These are phyloP conservation scores for Ovis canadensis DNA, from an alignment of 2,113 vertebrate genomes.

Conservation along the genomic window DNA sequence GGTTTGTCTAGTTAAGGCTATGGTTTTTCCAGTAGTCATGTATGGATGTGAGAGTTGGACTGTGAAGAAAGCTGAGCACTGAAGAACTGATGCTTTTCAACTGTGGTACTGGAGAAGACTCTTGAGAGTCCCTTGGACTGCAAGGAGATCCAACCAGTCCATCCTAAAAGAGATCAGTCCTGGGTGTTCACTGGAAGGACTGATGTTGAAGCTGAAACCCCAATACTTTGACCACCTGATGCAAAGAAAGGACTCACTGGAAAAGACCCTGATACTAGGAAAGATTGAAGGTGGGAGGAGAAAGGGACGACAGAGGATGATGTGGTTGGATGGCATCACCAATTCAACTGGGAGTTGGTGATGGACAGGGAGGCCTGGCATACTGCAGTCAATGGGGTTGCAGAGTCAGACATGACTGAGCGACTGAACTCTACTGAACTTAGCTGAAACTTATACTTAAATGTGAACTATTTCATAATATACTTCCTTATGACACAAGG, in stretches of 20 bases:
- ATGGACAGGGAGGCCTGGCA: neutral
- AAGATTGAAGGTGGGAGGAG: neutral
- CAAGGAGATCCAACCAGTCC: neutral
- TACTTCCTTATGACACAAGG: neutral
- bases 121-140: neutral
- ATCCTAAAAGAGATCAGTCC: neutral
- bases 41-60: neutral
- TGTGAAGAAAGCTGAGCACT: neutral
- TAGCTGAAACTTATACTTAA: neutral
- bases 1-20: neutral
- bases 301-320: neutral
- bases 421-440: neutral
- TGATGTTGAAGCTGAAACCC: neutral
- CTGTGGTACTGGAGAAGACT: neutral
- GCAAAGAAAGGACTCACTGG: neutral
- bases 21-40: neutral
- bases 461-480: neutral
- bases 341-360: neutral
- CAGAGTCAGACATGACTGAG: neutral
- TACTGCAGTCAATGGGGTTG: neutral
- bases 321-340: neutral
- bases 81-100: neutral
- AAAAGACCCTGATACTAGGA: neutral
- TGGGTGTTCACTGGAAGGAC: neutral
- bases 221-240: neutral